phyloP scores from a whole-genome alignment of 2,888 invertebrate genomes.

The Globia sparganii region DNA sequence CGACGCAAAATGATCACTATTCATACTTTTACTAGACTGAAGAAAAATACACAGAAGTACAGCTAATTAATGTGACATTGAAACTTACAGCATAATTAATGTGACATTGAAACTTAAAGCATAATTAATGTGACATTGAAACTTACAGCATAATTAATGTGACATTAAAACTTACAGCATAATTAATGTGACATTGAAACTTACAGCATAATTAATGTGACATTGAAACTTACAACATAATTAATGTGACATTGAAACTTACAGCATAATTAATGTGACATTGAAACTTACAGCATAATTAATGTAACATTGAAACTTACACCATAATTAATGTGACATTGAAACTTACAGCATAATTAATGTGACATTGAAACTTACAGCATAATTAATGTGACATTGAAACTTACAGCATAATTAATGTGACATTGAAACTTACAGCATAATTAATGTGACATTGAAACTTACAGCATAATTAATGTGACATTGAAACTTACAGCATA shows the following conservation, averaged over 20 bases:
- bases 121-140: too few species aligned
- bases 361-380: too few species aligned
- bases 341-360: background rate
- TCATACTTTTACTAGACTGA: conserved; percentile 24
- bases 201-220: background rate
- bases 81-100: background rate
- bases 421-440: too few species aligned
- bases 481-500: too few species aligned
- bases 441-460: background rate
- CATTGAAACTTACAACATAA: background rate
- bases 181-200: too few species aligned
- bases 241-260: too few species aligned
- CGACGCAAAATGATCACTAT: conserved; percentile 62
- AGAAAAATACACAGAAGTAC: conserved; percentile 31
- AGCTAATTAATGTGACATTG: background rate
- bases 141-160: background rate
- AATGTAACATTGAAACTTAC: too few species aligned
- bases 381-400: background rate
- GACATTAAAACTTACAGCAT: background rate
- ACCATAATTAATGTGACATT: background rate
- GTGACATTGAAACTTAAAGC: background rate
- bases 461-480: too few species aligned
- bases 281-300: background rate
- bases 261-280: background rate
- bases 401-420: background rate